Base-by-base conservation (phyloP, 1,140 invertebrate species). In the Drosophila subobscura region DNA sequence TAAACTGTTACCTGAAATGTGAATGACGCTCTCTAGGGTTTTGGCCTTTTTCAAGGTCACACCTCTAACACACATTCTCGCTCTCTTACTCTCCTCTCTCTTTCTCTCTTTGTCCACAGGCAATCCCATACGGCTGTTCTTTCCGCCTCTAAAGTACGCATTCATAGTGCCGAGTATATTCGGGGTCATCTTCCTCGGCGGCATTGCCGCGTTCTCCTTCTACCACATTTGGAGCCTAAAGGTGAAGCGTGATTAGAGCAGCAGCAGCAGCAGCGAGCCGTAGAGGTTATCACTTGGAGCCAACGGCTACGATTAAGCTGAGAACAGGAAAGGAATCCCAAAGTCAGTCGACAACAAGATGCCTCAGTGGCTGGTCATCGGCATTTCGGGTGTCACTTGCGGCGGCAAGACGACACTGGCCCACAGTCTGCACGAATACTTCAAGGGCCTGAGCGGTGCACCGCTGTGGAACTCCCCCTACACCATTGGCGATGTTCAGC, bases 341-440 rank as follows among this genome's bases (percentile, higher is more conserved):
- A 16, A 46, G 45, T 51, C 76, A 84, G 63, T 84, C 40, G 61
- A 33, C n/a, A 53, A 51, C 76, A 90, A 89, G 25, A 90, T 80
- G 72, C 91, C 91, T 40, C 91, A 93, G 25, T 96, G 95, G 95
- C 79, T 95, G 14, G 89, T 96, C 8, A 92, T 97, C 56, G 96
- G 95, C 20, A 93, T 97, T 68, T 94, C 95, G 8, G 96, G 96
- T 1, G 94, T 95, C 3, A 97, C 96, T 0, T 96, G 95, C 73
- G 95, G 95, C 49, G 96, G 96, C 40, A 97, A 97, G 92, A 96
- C 96, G 1, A 95, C 95, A 0, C 72, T 97, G 14, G 93, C 95
- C 0, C 93, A 92, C 22, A 92, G 92, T 68, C 70, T 96, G 6
- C 90, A 92, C 3, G 89, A 94, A 44, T 91, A 91, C 25, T 92